These are phyloP conservation scores for Clavelina lepadiformis DNA, from an alignment of 23 tunicate species.

Conservation along the genomic window DNA sequence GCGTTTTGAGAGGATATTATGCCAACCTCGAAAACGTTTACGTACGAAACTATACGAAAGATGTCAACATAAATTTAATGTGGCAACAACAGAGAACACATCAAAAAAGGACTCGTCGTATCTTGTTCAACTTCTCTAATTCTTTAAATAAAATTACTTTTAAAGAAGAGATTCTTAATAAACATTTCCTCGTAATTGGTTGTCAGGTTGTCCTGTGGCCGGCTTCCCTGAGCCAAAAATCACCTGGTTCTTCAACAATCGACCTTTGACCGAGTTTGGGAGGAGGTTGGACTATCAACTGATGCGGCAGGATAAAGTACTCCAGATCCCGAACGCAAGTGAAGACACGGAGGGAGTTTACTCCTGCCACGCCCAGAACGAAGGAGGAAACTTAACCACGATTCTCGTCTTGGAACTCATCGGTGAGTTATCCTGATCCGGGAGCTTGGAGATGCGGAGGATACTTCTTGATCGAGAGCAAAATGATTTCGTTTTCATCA, in stretches of 20 bases:
- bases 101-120: no score
- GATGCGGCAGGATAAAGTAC: slow-evolving; percentile 22
- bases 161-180: no score
- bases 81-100: no score
- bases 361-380: slow-evolving; percentile 63
- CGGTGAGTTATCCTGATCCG: slow-evolving; percentile 35
- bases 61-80: no score
- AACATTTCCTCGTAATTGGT: not conserved
- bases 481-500: no score
- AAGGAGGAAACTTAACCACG: slow-evolving; percentile 64
- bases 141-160: no score
- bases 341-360: slow-evolving; percentile 29
- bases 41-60: no score
- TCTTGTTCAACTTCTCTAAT: no score
- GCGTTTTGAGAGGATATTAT: no score
- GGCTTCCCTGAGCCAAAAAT: slow-evolving; percentile 50
- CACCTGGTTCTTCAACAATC: slow-evolving; percentile 31
- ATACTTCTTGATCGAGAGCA: no score
- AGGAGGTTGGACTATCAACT: slow-evolving; percentile 31
- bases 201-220: slow-evolving; percentile 71
- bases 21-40: no score
- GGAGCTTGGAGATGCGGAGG: no score
- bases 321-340: slow-evolving; percentile 37
- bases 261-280: slow-evolving; percentile 28
- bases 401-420: slow-evolving; percentile 25